Base-by-base conservation (phyloP, 2,113 vertebrate genomes). In the Struthio camelus region DNA sequence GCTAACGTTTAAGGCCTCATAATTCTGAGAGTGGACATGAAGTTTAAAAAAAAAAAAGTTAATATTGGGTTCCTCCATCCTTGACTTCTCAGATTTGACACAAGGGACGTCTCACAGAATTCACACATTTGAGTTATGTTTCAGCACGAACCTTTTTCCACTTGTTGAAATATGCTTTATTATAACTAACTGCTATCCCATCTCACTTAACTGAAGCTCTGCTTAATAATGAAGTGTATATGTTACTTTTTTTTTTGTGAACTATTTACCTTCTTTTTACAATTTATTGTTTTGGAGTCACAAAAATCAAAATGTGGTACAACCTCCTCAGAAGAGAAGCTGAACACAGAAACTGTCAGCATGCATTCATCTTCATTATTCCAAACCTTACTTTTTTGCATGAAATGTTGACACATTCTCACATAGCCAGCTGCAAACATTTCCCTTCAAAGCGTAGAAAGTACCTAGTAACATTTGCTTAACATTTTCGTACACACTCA, bases 311-410 rank as follows among this genome's bases (percentile, higher is more conserved):
- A 69, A 54, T 16, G 40, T 81, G 40, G 18, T 44, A 44, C 51
- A 69, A 78, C 11, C 2, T 50, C n/a, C 40, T 64, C 50, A 71
- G 40, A 93, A 67, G 44, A 87, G 18, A 87, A 70, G 32, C 5
- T 91, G 83, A 87, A 87, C 46, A 17, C 81, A 93, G 23, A 82
- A 80, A 62, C 36, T 78, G 53, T 82, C 84, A 95, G 89, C 4
- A 30, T 30, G 44, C 46, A 73, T 94, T 94, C 77, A 46, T 87
- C 80, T 87, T 87, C 36, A 38, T 87, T 92, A 83, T 87, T 91
- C 80, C 36, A 77, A 77, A 85, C 5, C 28, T 32, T 69, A 32
- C 2, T 46, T 50, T 73, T 23, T 59, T 3, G 36, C 51, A 61
- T 71, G 53, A 89, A 93, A 89, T 85, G 87, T 62, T 80, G 44